Conservation (phyloP, 2,797 vertebrate species). For the Botia kubotai region DNA sequence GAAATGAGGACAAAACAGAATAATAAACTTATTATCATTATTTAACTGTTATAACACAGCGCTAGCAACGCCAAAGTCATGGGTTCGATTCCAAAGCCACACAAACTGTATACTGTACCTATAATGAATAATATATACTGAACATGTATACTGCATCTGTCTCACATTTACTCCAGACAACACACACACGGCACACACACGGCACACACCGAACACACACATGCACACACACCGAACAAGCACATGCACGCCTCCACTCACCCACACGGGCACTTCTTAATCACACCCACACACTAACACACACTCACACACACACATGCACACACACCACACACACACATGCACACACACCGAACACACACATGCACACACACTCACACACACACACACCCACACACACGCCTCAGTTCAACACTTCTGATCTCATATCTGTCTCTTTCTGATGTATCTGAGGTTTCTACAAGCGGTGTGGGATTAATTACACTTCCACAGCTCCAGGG, state of each 20-base stretch:
- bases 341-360: too few species aligned
- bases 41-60: too few species aligned
- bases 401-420: constrained; percentile 33
- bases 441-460: constrained; percentile 22
- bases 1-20: background rate
- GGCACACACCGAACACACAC: too few species aligned
- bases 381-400: background rate
- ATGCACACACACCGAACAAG: background rate
- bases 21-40: background rate
- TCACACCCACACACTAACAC: background rate
- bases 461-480: constrained; percentile 32
- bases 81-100: too few species aligned
- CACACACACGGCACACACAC: too few species aligned
- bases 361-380: background rate
- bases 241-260: background rate
- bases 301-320: background rate
- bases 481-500: constrained; percentile 1
- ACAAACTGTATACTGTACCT: background rate
- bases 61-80: too few species aligned
- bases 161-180: constrained; percentile 17
- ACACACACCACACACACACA: background rate
- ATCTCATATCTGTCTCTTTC: constrained; percentile 6
- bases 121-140: background rate
- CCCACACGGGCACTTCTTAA: background rate
- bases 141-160: background rate